Conservation (phyloP, 37 sponge, comb jelly and placozoan species). For the Oopsacas minuta region DNA sequence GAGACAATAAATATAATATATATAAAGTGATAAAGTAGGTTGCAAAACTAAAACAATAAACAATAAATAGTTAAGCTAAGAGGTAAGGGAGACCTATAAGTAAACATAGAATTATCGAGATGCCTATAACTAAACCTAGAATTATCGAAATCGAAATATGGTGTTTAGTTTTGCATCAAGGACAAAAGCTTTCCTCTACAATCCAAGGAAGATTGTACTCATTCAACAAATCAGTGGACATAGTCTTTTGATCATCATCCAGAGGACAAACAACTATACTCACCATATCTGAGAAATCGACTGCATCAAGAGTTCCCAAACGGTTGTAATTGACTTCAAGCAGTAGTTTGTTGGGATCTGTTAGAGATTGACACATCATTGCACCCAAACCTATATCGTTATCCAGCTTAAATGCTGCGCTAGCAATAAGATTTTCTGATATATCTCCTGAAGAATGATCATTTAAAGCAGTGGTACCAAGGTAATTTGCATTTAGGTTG, state of each 20-base stretch:
- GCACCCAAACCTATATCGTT: not conserved
- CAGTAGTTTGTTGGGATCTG: not conserved
- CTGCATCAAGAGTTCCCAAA: not conserved
- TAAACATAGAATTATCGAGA: too few relatives aligned
- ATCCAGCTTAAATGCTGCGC: constrained; percentile 1
- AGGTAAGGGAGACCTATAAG: too few relatives aligned
- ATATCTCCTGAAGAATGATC: constrained; percentile 1
- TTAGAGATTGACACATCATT: not conserved
- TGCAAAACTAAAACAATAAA: too few relatives aligned
- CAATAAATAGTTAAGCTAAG: too few relatives aligned
- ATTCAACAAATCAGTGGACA: not conserved
- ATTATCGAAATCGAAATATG: too few relatives aligned
- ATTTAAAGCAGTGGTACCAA: not conserved
- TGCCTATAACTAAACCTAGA: too few relatives aligned
- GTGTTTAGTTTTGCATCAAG: too few relatives aligned
- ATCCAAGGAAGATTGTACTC: not conserved
- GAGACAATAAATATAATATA: too few relatives aligned
- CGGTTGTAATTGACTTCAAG: not conserved
- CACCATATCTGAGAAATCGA: not conserved
- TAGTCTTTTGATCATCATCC: not conserved
- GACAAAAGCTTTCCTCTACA: not conserved
- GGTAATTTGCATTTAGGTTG: not conserved
- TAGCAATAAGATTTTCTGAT: not conserved
- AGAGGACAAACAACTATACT: not conserved
- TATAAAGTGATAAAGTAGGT: too few relatives aligned